These are phyloP conservation scores for Druon quercuslanigerum DNA, from an alignment of 1,140 invertebrate species.

Conservation along the genomic window DNA sequence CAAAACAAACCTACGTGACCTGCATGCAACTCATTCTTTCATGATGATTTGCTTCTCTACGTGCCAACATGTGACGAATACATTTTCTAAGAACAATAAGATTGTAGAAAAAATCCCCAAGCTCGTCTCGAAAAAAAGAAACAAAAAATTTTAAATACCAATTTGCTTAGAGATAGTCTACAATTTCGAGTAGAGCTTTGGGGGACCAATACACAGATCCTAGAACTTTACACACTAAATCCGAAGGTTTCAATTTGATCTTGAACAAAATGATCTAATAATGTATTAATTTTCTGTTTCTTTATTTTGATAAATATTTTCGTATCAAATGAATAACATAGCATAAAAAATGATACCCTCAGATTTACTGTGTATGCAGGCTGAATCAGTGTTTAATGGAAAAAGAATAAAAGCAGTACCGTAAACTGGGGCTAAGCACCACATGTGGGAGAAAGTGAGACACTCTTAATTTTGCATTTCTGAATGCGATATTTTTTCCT, in stretches of 20 bases:
- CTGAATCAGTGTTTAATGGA: not conserved
- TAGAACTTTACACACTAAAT: not conserved
- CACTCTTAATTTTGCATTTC: not conserved
- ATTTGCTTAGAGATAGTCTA: not conserved
- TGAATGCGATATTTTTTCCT: not conserved
- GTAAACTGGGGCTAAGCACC: no score
- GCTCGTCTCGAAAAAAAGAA: not conserved
- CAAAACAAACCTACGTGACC: no score
- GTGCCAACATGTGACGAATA: not conserved
- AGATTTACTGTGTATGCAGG: not conserved
- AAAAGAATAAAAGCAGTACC: no score
- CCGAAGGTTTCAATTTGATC: no score
- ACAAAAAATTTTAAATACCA: not conserved
- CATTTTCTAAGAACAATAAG: not conserved
- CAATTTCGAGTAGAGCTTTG: not conserved
- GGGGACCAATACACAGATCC: not conserved
- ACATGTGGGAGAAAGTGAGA: no score
- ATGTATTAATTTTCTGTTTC: no score
- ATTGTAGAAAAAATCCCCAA: not conserved
- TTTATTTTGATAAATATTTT: no score
- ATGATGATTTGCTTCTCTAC: not conserved
- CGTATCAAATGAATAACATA: no score
- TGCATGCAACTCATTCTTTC: not conserved
- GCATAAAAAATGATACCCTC: no score
- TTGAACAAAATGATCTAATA: no score